Evolutionary conservation across 2,888 invertebrate species (phyloP), one percentile per base, ranked within the genome.

Genomic region (Ganaspis brasiliensis): DNA sequence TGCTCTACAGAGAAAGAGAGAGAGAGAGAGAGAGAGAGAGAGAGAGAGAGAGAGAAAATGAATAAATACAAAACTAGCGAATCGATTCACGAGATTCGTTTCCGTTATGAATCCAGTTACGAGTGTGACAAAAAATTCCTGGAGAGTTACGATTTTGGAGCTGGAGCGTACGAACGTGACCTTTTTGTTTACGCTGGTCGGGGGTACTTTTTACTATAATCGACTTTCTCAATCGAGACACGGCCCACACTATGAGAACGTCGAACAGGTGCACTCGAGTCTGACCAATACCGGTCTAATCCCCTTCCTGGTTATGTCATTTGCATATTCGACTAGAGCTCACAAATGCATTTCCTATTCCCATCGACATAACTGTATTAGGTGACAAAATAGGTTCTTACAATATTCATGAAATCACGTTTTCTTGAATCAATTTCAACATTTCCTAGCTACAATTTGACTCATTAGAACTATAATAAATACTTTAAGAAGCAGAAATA

Each of bases 51-150:
- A 19, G 3, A 8, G 35, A 59, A 16, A 16, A 59, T 16, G 26
- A 59, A 31, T 59, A 59, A 35, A 5, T 16, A 21, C 31, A 19
- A 52, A 19, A 19, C 19, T 10, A 10, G 6, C 6, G 56, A 57
- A 59, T 59, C 24, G 40, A 24, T 24, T 24, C 12, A 40, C 21
- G 21, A 63, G 8, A 24, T 45, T 10, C 3, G 14, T 67, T 67
- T 67, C 67, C 67, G 67, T 67, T 67, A 67, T 45, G 24, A 67
- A 67, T 67, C 40, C 67, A 67, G 67, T 67, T 67, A 67, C 3
- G 24, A 21, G 24, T 1, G 9, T 5, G 19, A 40, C 6, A 45
- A 67, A 67, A 45, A 63, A 67, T 31, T 56, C 2, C 4, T 14
- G 16, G 14, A 16, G 63, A 63, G 37, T 10, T 45, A 67, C 40